phyloP scores from a whole-genome alignment of 2,797 vertebrate species.

The Melanotaenia nigrans region DNA sequence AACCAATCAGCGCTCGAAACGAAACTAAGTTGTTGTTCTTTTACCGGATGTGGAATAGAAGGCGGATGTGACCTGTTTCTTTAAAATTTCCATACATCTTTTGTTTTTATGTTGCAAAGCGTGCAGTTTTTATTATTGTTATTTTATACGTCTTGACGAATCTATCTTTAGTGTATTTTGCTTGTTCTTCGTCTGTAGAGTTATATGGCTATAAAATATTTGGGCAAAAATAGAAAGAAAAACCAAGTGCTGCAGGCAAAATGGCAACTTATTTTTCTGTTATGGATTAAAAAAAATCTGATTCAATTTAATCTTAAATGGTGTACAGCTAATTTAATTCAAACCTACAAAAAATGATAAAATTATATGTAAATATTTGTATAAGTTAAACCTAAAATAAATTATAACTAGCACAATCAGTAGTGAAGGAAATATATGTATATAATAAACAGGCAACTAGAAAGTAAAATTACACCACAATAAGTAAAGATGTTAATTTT shows the following conservation, averaged over 20 bases:
- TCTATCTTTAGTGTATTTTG: neutral
- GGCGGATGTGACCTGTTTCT: constrained; percentile 62
- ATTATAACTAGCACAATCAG: neutral
- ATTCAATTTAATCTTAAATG: neutral
- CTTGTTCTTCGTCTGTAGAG: neutral
- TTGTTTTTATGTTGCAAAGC: constrained; percentile 38
- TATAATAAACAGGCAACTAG: neutral
- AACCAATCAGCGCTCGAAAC: constrained; percentile 69
- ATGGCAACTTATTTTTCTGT: neutral
- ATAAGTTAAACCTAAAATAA: no score
- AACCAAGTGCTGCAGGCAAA: neutral
- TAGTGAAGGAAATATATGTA: neutral
- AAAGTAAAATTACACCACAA: neutral
- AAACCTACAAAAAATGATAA: neutral
- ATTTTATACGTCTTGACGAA: neutral
- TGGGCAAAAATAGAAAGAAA: neutral
- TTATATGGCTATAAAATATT: neutral
- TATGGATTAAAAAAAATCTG: neutral
- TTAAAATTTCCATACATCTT: constrained; percentile 34
- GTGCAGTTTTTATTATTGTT: neutral
- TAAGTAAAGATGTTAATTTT: neutral
- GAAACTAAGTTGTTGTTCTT: constrained; percentile 20
- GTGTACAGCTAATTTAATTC: neutral
- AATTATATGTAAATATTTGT: neutral
- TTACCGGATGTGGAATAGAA: constrained; percentile 30